Base-by-base conservation (phyloP, 2,113 vertebrate genomes). In the Phrynocephalus versicolor region DNA sequence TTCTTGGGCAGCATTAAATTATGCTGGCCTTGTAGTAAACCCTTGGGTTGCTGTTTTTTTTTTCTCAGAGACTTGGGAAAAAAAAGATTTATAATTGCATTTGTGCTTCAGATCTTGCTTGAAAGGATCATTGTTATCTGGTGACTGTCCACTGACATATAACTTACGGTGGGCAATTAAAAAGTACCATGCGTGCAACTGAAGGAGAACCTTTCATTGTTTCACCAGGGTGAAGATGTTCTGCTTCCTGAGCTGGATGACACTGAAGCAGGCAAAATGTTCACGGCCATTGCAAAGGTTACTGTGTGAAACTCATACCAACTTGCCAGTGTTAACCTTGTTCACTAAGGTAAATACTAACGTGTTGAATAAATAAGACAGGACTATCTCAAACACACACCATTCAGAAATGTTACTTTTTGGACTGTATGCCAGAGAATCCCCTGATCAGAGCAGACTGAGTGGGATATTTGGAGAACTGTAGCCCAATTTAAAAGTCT, bases 311-410 rank as follows among this genome's bases (percentile, higher is more conserved):
- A 88, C 90, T 70, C 74, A 86, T 2, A 18, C 80, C 14, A 65
- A 83, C 83, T 94, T 96, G 60, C 97, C 97, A 6, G 88, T 97
- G 81, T 87, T 98, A 92, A 97, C 97, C 51, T 95, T 98, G 89
- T 98, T 97, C 91, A 97, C 97, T 76, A 98, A 98, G 97, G 97
- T 98, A 96, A 93, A 74, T 88, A 1, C 57, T 35, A 75, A 37
- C 81, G 84, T 37, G 19, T 41, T 65, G 65, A 82, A 58, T 55
- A 73, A 89, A 90, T 79, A 64, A 55, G 14, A 30, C 62, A 67
- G 72, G 9, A 16, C 37, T 25, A 0, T 1, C 0, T 73, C n/a
- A 88, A 64, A 84, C 79, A 16, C 78, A 77, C 18, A 13, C 45
- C 45, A 51, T 85, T 79, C 85, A 10, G 45, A 69, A 55, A 60